phyloP scores from a whole-genome alignment of 2,797 vertebrate species.

The Amblyraja radiata region DNA sequence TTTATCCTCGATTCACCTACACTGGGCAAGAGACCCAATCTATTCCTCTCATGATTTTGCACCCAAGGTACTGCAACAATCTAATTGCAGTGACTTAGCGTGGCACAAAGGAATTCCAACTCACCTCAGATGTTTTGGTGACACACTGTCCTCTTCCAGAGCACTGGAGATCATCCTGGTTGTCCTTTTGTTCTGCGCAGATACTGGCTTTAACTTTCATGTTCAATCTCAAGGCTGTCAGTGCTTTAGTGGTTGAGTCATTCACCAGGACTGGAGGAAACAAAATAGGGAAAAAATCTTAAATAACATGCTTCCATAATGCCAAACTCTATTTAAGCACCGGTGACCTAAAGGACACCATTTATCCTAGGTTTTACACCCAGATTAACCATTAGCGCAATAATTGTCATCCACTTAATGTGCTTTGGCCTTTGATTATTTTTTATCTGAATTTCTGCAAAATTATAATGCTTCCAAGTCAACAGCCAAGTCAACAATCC shows the following conservation, averaged over 20 bases:
- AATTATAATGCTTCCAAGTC: neutral
- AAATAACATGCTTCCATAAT: slow-evolving; percentile 40
- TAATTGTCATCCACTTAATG: slow-evolving; percentile 9
- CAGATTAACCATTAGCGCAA: neutral
- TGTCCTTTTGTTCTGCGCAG: slow-evolving; percentile 69
- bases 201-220: slow-evolving; percentile 81
- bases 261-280: slow-evolving; percentile 67
- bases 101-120: neutral
- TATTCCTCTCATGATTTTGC: too few species aligned
- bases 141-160: slow-evolving; percentile 81
- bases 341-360: neutral
- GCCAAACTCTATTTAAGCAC: neutral
- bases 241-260: slow-evolving; percentile 66
- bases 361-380: neutral
- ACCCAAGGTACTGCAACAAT: neutral
- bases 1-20: too few species aligned
- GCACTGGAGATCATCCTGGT: slow-evolving; percentile 68
- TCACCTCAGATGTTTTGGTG: slow-evolving; percentile 80
- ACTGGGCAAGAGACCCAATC: too few species aligned
- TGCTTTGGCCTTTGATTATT: neutral
- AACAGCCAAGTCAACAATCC: neutral
- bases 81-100: neutral
- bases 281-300: slow-evolving; percentile 41
- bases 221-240: slow-evolving; percentile 80
- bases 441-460: slow-evolving; percentile 1